phyloP scores from a whole-genome alignment of 1,140 invertebrate genomes.

The Periplaneta americana region DNA sequence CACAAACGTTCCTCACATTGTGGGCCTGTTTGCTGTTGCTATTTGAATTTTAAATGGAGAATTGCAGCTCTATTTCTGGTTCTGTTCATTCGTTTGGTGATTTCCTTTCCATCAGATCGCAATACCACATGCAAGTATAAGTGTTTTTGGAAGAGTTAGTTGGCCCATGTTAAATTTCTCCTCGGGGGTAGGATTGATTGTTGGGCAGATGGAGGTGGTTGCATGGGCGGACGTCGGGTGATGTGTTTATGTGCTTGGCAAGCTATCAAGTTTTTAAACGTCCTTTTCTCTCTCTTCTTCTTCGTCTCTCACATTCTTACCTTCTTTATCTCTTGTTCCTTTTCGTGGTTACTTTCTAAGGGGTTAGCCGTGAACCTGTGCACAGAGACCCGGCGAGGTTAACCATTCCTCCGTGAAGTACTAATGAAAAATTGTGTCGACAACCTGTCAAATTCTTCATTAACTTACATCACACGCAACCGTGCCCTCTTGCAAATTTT shows the following conservation, averaged over 20 bases:
- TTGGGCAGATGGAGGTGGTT: not conserved
- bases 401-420: too few relatives aligned
- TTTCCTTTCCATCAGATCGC: not conserved
- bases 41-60: not conserved
- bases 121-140: not conserved
- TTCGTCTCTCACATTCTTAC: not conserved
- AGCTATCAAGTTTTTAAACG: not conserved
- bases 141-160: not conserved
- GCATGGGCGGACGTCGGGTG: not conserved
- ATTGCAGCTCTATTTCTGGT: not conserved
- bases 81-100: not conserved
- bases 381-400: too few relatives aligned
- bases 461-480: too few relatives aligned
- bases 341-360: too few relatives aligned
- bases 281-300: too few relatives aligned
- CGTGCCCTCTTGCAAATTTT: too few relatives aligned
- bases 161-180: not conserved
- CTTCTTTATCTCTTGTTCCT: too few relatives aligned
- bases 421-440: too few relatives aligned
- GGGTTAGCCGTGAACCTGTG: too few relatives aligned
- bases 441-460: too few relatives aligned
- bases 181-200: not conserved
- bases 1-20: too few relatives aligned
- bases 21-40: too few relatives aligned
- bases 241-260: not conserved